These are phyloP conservation scores for Cryptocephalus primarius DNA, from an alignment of 2,888 invertebrate species.

Conservation along the genomic window DNA sequence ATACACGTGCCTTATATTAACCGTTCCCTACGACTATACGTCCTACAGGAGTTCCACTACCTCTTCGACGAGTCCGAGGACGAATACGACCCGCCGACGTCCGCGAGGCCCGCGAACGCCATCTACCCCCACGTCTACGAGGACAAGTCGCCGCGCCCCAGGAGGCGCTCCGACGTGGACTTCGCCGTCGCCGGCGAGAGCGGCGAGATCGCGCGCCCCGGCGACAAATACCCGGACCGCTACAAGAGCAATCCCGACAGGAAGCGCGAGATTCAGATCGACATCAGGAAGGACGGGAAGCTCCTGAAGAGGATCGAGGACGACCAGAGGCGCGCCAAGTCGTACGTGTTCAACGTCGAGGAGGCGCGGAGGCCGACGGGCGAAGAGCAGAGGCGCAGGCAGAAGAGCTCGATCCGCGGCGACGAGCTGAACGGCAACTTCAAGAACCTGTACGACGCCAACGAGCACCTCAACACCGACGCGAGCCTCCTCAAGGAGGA, in stretches of 20 bases:
- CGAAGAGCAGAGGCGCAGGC: not conserved
- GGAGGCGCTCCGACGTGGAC: not conserved
- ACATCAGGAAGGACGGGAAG: slow-evolving; percentile 18
- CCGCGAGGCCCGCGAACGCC: slow-evolving; percentile 13
- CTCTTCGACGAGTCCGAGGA: not conserved
- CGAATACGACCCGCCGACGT: not conserved
- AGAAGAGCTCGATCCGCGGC: not conserved
- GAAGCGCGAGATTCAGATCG: slow-evolving; percentile 14
- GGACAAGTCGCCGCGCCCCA: not conserved
- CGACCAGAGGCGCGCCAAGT: slow-evolving; percentile 14
- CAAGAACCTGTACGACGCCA: slow-evolving; percentile 11
- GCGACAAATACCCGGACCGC: slow-evolving; percentile 12
- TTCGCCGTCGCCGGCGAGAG: slow-evolving; percentile 7
- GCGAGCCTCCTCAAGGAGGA: slow-evolving; percentile 8
- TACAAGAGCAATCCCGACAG: slow-evolving; percentile 1
- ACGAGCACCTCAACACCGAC: slow-evolving; percentile 14
- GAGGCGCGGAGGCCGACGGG: not conserved
- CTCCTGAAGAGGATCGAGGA: slow-evolving; percentile 17
- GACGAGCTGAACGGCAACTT: slow-evolving; percentile 5
- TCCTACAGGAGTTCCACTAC: not conserved
- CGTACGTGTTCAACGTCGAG: slow-evolving; percentile 18
- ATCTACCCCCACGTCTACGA: slow-evolving; percentile 16
- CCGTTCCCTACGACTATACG: no score
- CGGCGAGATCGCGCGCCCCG: slow-evolving; percentile 13
- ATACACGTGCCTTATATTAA: no score